Percentiles rank a stretch among this genome's conserved stretches.
These are phyloP conservation scores for Corbicula japonica DNA, from an alignment of 2,888 invertebrate species.

Conservation along the genomic window DNA sequence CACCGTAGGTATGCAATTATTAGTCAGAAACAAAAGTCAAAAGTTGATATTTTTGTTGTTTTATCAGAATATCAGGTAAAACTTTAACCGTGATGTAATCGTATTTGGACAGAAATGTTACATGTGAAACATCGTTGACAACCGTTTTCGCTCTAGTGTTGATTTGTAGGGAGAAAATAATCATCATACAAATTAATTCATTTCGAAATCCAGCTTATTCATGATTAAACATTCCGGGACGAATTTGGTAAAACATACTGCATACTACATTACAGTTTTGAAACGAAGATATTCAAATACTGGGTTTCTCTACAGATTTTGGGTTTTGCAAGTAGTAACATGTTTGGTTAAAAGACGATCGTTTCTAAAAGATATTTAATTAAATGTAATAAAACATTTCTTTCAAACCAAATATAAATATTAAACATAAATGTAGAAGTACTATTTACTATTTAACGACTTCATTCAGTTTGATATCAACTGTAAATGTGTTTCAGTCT, in stretches of 20 bases:
- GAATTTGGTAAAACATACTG: too few species aligned
- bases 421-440: not conserved
- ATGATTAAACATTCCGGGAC: too few species aligned
- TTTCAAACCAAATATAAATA: not conserved
- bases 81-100: not conserved
- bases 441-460: not conserved
- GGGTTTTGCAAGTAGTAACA: not conserved
- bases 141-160: too few species aligned
- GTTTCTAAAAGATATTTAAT: not conserved
- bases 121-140: not conserved
- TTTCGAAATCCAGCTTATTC: too few species aligned
- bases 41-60: not conserved
- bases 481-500: too few species aligned
- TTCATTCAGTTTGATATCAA: too few species aligned
- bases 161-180: too few species aligned
- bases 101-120: not conserved
- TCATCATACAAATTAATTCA: too few species aligned
- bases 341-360: not conserved
- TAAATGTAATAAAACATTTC: not conserved
- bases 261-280: too few species aligned
- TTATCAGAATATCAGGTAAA: not conserved
- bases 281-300: too few species aligned
- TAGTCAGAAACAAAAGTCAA: not conserved
- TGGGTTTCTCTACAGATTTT: too few species aligned
- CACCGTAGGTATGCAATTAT: not conserved